Evolutionary conservation across 2,888 invertebrate genomes (phyloP).

Genomic region (Dryocosmus kuriphilus): DNA sequence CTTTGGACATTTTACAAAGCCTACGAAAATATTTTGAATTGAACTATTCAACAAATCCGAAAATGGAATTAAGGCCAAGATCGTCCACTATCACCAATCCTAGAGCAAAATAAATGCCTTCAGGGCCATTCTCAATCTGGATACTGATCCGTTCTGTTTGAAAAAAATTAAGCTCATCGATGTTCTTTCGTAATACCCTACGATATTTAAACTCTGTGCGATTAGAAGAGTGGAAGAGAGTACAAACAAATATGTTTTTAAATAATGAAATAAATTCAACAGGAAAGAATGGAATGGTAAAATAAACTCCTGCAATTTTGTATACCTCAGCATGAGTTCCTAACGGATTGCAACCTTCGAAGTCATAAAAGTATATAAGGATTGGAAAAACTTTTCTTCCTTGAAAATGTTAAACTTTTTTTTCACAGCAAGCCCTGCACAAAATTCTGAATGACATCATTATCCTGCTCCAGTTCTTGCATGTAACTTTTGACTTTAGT

Average conservation of each 20-base stretch:
- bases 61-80: constrained; percentile 54
- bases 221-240: constrained; percentile 45
- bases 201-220: constrained; percentile 41
- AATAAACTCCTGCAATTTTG: constrained; percentile 49
- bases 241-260: constrained; percentile 46
- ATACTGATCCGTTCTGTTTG: constrained; percentile 45
- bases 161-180: constrained; percentile 49
- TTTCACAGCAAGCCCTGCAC: constrained; percentile 44
- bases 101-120: constrained; percentile 52
- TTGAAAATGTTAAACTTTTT: constrained; percentile 40
- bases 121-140: constrained; percentile 27
- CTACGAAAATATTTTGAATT: constrained; percentile 48
- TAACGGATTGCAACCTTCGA: constrained; percentile 47
- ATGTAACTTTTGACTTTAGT: constrained; percentile 21
- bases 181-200: constrained; percentile 43
- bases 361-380: constrained; percentile 49
- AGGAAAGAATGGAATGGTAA: constrained; percentile 44
- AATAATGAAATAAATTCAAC: constrained; percentile 40
- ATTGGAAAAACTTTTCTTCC: constrained; percentile 41
- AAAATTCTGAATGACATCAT: constrained; percentile 44
- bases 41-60: constrained; percentile 56
- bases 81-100: constrained; percentile 56
- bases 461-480: constrained; percentile 20
- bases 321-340: constrained; percentile 45
- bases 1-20: constrained; percentile 50